Base-by-base conservation (phyloP, 2,797 vertebrate species). In the Atherinosoma microstoma region DNA sequence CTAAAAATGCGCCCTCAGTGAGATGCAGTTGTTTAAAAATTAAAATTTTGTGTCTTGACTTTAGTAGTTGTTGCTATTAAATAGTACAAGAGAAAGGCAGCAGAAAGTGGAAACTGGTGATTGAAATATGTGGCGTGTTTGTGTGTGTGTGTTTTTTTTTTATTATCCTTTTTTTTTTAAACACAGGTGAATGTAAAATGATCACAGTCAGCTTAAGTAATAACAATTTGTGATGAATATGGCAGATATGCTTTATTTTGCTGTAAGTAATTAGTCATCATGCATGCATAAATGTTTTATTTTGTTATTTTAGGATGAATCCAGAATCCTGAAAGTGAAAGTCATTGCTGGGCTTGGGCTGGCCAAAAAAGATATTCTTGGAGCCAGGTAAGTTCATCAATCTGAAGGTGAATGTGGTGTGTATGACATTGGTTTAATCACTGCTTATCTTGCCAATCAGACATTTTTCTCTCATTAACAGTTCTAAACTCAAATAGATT, bases 281-380 rank as follows among this genome's bases (percentile, higher is more conserved):
- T 3, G 11, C 36, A 24, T 30, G 0, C 8, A 29, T 68, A 65
- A 32, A 45, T 15, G 58, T 45, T 32, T 62, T 67, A n/a, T 47
- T 64, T 40, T 80, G 2, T 77, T 63, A 27, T 84, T 94, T 82
- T 89, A 99, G 98, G 95, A 95, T 72, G 94, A 94, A 49, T 87
- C 92, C 0, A 95, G 95, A 81, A 92, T 98, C 78, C 94, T 99
- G 18, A 95, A 96, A 82, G 95, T 99, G 54, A 98, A 96, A 89
- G 91, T 99, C 59, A 92, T 99, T 62, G 94, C 95, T 88, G 98
- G 97, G 78, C 96, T 98, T 75, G 96, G 96, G 49, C 92, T 99
- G 80, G 98, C 97, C 69, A 99, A 98, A 91, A 99, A 99, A 89
- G 98, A 99, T 77, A 95, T 99, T 76, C 91, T 99, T 65, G 98